Conservation (phyloP, 2,113 vertebrate species). For the Paedocypris sp. region DNA sequence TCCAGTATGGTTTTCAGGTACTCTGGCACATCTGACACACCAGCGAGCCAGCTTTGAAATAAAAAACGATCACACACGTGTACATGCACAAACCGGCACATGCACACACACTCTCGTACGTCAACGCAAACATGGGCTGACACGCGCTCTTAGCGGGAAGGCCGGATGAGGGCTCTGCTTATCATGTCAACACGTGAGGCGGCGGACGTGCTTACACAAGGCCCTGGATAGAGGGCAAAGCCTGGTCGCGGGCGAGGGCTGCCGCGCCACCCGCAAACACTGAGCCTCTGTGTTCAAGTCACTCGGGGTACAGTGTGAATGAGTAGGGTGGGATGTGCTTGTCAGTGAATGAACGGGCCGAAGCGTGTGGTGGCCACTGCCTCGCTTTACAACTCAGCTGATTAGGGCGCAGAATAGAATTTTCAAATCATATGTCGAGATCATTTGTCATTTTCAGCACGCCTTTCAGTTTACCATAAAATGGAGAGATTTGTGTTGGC, state of each 20-base stretch:
- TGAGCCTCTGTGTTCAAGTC: slow-evolving; percentile 29
- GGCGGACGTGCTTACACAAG: slow-evolving; percentile 31
- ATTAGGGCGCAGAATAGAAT: neutral
- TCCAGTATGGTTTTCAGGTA: no score
- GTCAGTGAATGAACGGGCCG: neutral
- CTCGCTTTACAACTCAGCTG: neutral
- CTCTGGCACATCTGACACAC: no score
- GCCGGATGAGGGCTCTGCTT: slow-evolving; percentile 34
- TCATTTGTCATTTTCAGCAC: no score
- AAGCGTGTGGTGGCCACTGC: neutral
- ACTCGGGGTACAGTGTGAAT: neutral
- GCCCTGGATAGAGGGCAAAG: slow-evolving; percentile 13
- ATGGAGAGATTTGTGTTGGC: no score
- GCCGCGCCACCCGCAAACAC: slow-evolving; percentile 18
- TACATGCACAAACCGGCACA: slow-evolving; percentile 15
- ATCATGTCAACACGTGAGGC: slow-evolving; percentile 25
- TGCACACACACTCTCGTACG: slow-evolving; percentile 40
- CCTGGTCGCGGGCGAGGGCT: slow-evolving; percentile 15
- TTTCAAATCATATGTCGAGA: neutral
- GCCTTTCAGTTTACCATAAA: no score
- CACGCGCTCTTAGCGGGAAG: slow-evolving; percentile 1
- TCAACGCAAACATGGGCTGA: slow-evolving; percentile 35
- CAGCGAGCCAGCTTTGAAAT: slow-evolving; percentile 27
- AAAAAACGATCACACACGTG: slow-evolving; percentile 16
- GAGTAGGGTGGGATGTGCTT: neutral